phyloP scores from a whole-genome alignment of 1,140 invertebrate species.

The Calycopis cecrops region DNA sequence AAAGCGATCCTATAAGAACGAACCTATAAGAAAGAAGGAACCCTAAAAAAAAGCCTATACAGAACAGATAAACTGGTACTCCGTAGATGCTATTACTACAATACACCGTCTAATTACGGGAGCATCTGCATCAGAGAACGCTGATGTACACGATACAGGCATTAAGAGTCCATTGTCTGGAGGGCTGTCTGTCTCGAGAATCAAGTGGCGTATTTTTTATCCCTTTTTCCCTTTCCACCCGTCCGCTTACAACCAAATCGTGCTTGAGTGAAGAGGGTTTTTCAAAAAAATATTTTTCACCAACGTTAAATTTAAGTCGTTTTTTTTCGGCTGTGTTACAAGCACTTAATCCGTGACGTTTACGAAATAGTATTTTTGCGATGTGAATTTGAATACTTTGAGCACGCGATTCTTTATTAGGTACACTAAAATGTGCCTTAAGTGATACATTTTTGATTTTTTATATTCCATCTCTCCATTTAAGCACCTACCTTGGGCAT shows the following conservation, averaged over 20 bases:
- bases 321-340: constrained; percentile 11
- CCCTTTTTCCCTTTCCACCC: constrained; percentile 40
- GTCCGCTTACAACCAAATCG: constrained; percentile 7
- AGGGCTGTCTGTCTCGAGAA: constrained; percentile 52
- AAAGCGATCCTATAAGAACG: too few relatives aligned
- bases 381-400: too few relatives aligned
- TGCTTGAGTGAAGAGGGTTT: constrained; percentile 1
- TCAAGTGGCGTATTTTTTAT: constrained; percentile 59
- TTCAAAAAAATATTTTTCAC: constrained; percentile 2
- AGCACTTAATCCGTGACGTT: constrained; percentile 5
- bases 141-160: constrained; percentile 39
- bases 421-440: too few relatives aligned
- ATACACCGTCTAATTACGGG: constrained; percentile 27
- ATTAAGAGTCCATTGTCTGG: constrained; percentile 57
- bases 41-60: too few relatives aligned
- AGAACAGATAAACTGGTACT: background rate
- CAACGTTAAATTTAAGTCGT: constrained; percentile 16
- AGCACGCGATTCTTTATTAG: too few relatives aligned
- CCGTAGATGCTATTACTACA: background rate
- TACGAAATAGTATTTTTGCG: background rate
- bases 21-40: too few relatives aligned
- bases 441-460: too few relatives aligned
- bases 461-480: too few relatives aligned
- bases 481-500: too few relatives aligned
- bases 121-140: constrained; percentile 33